Evolutionary conservation across 2,888 invertebrate species (phyloP).

Genomic region (Cataglyphis albicans): DNA sequence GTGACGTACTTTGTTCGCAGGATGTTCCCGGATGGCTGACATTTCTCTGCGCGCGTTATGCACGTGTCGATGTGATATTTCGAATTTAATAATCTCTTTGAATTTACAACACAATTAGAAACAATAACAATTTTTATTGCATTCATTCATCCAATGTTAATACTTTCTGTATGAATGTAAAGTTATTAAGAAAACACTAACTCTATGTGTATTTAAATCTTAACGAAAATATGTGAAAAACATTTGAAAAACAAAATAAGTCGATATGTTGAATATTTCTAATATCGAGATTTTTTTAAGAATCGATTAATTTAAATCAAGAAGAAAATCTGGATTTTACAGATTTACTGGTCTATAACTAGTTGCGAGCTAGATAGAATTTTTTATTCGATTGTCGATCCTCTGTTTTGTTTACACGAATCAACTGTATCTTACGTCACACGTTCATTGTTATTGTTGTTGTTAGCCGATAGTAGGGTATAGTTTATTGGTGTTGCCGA

Average conservation of each 20-base stretch:
- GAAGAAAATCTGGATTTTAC: constrained; percentile 16
- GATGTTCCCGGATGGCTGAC: constrained; percentile 51
- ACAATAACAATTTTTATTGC: constrained; percentile 1
- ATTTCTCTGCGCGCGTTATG: constrained; percentile 63
- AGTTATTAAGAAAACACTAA: background rate
- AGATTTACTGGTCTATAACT: background rate
- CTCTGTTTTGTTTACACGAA: constrained; percentile 58
- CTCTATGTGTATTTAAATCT: background rate
- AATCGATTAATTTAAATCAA: background rate
- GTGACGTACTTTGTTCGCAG: constrained; percentile 63
- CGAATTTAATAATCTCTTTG: constrained; percentile 72
- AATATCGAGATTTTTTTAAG: background rate
- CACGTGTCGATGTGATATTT: constrained; percentile 63
- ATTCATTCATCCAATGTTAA: background rate
- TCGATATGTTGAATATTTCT: background rate
- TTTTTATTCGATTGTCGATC: constrained; percentile 50
- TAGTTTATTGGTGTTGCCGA: constrained; percentile 59
- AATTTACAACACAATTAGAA: constrained; percentile 67
- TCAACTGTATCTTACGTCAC: constrained; percentile 61
- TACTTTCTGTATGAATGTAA: background rate
- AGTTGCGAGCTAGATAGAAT: constrained; percentile 17
- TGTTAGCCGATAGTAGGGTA: constrained; percentile 34
- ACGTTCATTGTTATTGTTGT: constrained; percentile 48
- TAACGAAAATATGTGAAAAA: background rate
- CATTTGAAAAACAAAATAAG: background rate